Evolutionary conservation across 1,140 invertebrate genomes (phyloP), one percentile per base, ranked within the genome.

Genomic region (Neodiprion fabricii): DNA sequence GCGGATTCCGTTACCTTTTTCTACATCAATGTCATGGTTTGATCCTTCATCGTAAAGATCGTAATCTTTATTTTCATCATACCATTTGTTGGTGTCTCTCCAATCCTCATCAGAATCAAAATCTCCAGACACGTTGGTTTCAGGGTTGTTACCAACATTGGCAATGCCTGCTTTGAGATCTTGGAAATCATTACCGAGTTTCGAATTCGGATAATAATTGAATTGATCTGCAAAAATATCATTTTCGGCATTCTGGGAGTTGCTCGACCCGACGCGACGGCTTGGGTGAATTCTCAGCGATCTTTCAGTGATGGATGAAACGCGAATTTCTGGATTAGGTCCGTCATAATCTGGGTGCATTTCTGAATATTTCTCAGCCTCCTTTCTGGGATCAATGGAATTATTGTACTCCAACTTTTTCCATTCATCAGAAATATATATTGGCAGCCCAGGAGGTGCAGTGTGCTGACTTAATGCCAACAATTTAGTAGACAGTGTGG

Each of bases 381-480:
- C 85, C 74, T 86, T 83, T 76, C 82, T 76, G 3, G 85, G 80
- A 71, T 88, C 82, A 69, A 86, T 77, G 9, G 84, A 87, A 79
- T 87, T 87, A 72, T 88, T 90, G 48, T 87, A 88, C 78, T 90
- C 90, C 4, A 88, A 75, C 12, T 74, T 69, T 53, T 81, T 85
- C 84, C 85, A 87, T 5, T 87, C 79, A 65, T 88, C 85, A 49
- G 84, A 86, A n/a, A 71, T 83, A 75, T 89, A 89, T 9, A 88
- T 67, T 12, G 91, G 84, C 50, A 91, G 82, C n/a, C 95, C 95
- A 12, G 94, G 94, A 40, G 92, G 90, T 73, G 91, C 90, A 47
- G 93, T 90, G 76, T 93, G 91, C 78, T 92, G 89, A 77, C 91
- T 93, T n/a, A 96, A 87, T 0, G 92, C 94, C 77, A 91, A 91